phyloP scores from a whole-genome alignment of 2,797 vertebrate species.

The Microhierax caerulescens region DNA sequence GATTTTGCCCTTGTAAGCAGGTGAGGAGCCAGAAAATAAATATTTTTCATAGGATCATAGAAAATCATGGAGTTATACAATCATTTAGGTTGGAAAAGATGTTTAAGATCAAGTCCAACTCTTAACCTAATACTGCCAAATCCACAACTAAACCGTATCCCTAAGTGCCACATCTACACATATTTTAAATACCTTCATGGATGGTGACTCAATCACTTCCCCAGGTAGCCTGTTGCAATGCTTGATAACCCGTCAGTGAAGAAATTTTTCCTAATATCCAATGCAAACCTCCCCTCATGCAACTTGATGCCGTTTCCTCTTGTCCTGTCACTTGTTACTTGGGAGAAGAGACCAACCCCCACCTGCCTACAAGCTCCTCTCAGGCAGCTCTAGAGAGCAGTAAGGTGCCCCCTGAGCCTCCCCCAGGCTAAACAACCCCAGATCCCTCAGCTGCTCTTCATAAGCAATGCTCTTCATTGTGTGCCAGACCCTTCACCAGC shows the following conservation, averaged over 20 bases:
- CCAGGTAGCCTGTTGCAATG: not conserved
- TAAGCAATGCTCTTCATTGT: too few relatives aligned
- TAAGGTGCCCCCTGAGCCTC: not conserved
- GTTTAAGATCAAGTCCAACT: not conserved
- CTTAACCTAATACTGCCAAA: not conserved
- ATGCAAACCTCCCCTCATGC: not conserved
- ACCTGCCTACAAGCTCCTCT: not conserved
- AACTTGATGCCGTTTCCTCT: not conserved
- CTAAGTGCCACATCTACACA: not conserved
- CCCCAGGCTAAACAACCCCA: not conserved
- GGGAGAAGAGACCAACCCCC: not conserved
- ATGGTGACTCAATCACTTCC: not conserved
- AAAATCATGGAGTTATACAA: not conserved
- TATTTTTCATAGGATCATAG: not conserved
- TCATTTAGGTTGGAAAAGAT: not conserved
- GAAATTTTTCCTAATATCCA: not conserved
- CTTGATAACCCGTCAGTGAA: not conserved
- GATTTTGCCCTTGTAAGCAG: not conserved
- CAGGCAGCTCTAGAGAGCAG: too few relatives aligned
- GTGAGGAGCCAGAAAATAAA: not conserved
- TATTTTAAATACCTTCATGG: not conserved
- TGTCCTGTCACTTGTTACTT: not conserved
- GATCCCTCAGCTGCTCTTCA: not conserved
- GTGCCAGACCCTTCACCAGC: not conserved
- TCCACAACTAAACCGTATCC: not conserved